Base-by-base conservation (phyloP, 2,797 vertebrate species). In the Taeniopygia guttata region DNA sequence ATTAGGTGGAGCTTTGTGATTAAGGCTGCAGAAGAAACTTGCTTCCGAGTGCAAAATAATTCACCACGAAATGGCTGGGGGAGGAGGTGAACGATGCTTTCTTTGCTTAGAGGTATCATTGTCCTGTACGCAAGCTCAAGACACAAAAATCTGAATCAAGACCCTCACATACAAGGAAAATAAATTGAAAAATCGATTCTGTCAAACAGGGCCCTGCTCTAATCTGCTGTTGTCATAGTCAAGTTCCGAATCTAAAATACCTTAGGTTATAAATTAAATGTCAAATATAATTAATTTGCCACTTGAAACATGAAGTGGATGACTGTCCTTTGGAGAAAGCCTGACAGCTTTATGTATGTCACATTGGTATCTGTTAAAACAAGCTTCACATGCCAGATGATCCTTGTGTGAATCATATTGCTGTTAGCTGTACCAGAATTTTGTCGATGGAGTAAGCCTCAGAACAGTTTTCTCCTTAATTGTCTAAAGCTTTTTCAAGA, bases 241-340 rank as follows among this genome's bases (percentile, higher is more conserved):
- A 91, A 96, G 92, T 95, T 96, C 94, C 29, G 73, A 97, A 96
- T 76, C 92, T 91, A 95, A 95, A 97, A 76, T 93, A 97, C 98
- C 97, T 96, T 86, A 97, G 97, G 98, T 97, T 97, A 98, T 96
- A 97, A 97, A 97, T 97, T 96, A 96, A 96, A 97, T 25, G 96
- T 98, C 97, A 98, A 95, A 95, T 96, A 94, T 97, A 97, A 97
- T 98, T 97, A 98, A 97, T 97, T 96, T 97, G 95, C 95, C 91
- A 93, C 97, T 94, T 93, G 94, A 97, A 97, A 97, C 90, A 74
- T 54, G 95, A 96, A 95, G 91, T 87, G 88, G 96, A 95, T 95
- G 93, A 93, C 91, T 97, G 96, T 97, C 93, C 96, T 97, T 95
- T 77, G 94, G 93, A 97, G 95, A 66, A 97, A 92, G 90, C 81